Base-by-base conservation (phyloP, 2,797 vertebrate species). In the Dendrocincla tyrannina region DNA sequence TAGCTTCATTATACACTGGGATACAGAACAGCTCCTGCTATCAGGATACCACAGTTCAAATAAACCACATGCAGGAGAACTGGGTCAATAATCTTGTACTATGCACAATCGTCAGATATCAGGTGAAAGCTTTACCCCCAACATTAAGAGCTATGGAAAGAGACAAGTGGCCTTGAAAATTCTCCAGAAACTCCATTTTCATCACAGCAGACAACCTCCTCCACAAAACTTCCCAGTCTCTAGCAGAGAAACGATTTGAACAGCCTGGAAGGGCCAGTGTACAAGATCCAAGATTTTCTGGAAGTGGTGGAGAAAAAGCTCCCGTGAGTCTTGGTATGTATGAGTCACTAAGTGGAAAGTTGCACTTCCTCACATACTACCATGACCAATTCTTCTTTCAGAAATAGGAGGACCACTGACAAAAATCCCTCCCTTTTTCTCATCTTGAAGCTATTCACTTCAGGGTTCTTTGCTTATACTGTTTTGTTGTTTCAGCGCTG, bases 171-270 rank as follows among this genome's bases (percentile, higher is more conserved):
- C 64, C 58, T 44, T 62, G 46, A 93, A 92, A 86, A 92, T 41
- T 62, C 39, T 81, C 69, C 73, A 93, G 92, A 82, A 94, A 89
- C 55, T 63, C n/a, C 24, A 49, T 42, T 92, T 55, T 88, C 77
- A 92, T 56, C 72, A 80, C 37, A 74, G 62, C 44, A 88, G 53
- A 60, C 30, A 80, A 68, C 13, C 35, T 70, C 60, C 23, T 88
- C 68, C 79, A 89, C 25, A 63, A 44, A 91, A 74, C 35, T 73
- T 55, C 4, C 25, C 22, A 27, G 0, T 68, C 44, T 77, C 49
- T 59, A 59, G 23, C 8, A 30, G 3, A 77, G 19, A 83, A 74
- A 83, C 16, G 37, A 88, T 72, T n/a, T 72, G 58, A 56, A 41
- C 19, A 63, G 37, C 41, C 33, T 85, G 60, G 41, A 66, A 35